A percentile compares a stretch with the other conserved stretches of the same genome.
These are phyloP conservation scores for Hipparchia sbordonii DNA, from an alignment of 2,888 invertebrate species.

Conservation along the genomic window DNA sequence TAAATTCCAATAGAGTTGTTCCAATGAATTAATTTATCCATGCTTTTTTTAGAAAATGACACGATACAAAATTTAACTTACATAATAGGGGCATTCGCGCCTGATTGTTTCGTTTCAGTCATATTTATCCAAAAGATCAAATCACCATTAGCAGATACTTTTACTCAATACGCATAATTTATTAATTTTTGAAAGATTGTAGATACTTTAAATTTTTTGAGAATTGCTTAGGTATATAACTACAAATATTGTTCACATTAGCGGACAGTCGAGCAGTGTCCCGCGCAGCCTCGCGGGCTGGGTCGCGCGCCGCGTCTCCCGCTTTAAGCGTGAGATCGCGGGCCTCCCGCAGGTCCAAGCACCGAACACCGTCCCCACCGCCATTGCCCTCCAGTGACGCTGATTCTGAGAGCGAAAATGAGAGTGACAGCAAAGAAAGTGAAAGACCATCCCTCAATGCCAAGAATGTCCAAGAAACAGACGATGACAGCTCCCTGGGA, in stretches of 20 bases:
- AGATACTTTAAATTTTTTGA: neutral
- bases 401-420: conserved; percentile 83
- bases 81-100: neutral
- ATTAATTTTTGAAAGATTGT: neutral
- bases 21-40: too few relatives aligned
- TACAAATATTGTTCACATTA: conserved; percentile 38
- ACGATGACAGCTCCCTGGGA: conserved; percentile 60
- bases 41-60: too few relatives aligned
- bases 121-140: too few relatives aligned
- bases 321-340: conserved; percentile 87
- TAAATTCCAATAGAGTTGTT: too few relatives aligned
- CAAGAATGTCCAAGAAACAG: conserved; percentile 36
- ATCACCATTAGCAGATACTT: too few relatives aligned
- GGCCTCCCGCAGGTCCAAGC: conserved; percentile 82
- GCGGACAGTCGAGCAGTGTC: conserved; percentile 76
- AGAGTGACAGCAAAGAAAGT: conserved; percentile 49
- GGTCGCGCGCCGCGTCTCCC: conserved; percentile 86
- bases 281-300: conserved; percentile 82
- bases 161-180: too few relatives aligned
- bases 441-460: conserved; percentile 10
- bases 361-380: conserved; percentile 67
- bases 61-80: too few relatives aligned
- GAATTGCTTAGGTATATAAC: neutral
- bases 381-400: conserved; percentile 81
- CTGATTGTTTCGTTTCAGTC: neutral